phyloP scores from a whole-genome alignment of 2,888 invertebrate species.

The Muscina levida region DNA sequence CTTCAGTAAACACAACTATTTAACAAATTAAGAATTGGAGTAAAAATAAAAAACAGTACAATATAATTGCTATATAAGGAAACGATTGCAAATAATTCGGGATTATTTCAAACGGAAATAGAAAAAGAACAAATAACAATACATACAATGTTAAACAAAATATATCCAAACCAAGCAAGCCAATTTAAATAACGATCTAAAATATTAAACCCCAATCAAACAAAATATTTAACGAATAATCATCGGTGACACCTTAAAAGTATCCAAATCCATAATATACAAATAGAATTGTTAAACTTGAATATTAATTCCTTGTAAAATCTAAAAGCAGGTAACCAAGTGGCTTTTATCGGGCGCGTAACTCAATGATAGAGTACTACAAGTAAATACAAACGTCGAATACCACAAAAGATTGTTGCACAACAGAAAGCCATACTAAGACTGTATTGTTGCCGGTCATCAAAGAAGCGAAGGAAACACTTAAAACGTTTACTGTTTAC shows the following conservation, averaged over 20 bases:
- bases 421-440: slow-evolving; percentile 37
- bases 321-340: slow-evolving; percentile 37
- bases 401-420: slow-evolving; percentile 14
- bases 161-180: slow-evolving; percentile 16
- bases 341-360: slow-evolving; percentile 49
- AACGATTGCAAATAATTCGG: slow-evolving; percentile 62
- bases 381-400: background rate
- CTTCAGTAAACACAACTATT: background rate
- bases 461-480: slow-evolving; percentile 17
- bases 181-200: slow-evolving; percentile 31
- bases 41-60: slow-evolving; percentile 46
- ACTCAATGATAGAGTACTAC: background rate
- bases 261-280: background rate
- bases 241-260: slow-evolving; percentile 43
- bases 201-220: slow-evolving; percentile 54
- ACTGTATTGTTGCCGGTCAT: background rate
- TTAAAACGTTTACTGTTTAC: slow-evolving; percentile 58
- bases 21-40: slow-evolving; percentile 36
- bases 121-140: slow-evolving; percentile 59
- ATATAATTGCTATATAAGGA: no score
- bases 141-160: slow-evolving; percentile 45
- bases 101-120: slow-evolving; percentile 49
- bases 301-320: slow-evolving; percentile 25
- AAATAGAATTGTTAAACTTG: slow-evolving; percentile 4
- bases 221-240: slow-evolving; percentile 55